Evolutionary conservation across 2,113 vertebrate species (phyloP).

Genomic region (Calyptomena viridis): DNA sequence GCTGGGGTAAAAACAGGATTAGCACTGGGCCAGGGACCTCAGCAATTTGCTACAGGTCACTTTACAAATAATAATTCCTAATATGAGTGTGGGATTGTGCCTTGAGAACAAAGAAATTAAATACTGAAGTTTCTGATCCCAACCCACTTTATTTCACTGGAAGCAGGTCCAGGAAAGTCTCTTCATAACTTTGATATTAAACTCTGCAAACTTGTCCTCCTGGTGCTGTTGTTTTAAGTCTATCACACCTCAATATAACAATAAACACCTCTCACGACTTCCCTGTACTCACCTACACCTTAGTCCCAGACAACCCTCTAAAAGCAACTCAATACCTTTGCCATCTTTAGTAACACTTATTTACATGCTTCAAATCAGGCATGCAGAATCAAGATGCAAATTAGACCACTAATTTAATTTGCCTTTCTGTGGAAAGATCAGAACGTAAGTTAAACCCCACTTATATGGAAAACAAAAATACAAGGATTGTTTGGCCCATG

Average conservation of each 20-base stretch:
- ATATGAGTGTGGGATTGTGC: fast-evolving
- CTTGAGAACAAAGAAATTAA: neutral
- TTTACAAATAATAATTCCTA: neutral
- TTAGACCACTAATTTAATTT: neutral
- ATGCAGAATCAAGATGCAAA: neutral
- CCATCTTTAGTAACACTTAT: neutral
- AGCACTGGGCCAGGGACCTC: too few species aligned
- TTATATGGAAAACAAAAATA: neutral
- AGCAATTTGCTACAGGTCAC: neutral
- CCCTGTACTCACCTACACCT: neutral
- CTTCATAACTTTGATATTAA: neutral
- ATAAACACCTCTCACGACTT: neutral
- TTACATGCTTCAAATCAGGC: neutral
- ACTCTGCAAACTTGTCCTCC: neutral
- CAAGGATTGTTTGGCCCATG: neutral
- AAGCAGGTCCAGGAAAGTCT: neutral
- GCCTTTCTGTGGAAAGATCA: neutral
- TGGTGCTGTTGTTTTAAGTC: neutral
- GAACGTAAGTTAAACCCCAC: neutral
- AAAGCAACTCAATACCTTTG: neutral
- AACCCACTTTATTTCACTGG: neutral
- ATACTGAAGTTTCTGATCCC: neutral
- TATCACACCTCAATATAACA: neutral
- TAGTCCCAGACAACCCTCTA: neutral
- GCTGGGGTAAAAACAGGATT: too few species aligned